A percentile compares a stretch with the other conserved stretches of the same genome.
These are phyloP conservation scores for Lagria hirta DNA, from an alignment of 2,888 invertebrate species.

Conservation along the genomic window DNA sequence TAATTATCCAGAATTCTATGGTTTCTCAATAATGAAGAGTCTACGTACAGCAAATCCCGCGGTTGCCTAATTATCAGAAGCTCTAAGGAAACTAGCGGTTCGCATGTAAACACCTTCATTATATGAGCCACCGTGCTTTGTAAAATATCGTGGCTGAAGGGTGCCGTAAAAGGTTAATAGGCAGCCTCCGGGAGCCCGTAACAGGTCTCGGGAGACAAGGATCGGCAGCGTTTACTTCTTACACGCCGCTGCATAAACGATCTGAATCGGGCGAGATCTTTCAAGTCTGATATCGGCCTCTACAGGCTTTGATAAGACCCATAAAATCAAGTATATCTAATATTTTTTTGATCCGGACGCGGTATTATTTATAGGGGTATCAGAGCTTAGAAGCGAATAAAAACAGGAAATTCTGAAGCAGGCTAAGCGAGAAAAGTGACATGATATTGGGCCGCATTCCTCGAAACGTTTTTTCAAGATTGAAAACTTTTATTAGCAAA, in stretches of 20 bases:
- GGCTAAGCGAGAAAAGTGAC: too few species aligned
- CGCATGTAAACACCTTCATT: constrained; percentile 53
- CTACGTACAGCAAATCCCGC: constrained; percentile 39
- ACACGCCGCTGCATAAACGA: constrained; percentile 36
- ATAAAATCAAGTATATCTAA: too few species aligned
- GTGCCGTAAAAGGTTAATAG: constrained; percentile 47
- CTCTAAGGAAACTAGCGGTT: constrained; percentile 41
- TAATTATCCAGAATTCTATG: too few species aligned
- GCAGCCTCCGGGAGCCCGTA: constrained; percentile 43
- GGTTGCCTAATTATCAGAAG: constrained; percentile 47
- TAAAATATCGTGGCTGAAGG: constrained; percentile 44
- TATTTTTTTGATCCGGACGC: too few species aligned
- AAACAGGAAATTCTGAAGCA: too few species aligned
- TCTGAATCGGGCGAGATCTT: constrained; percentile 30
- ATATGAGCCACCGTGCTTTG: constrained; percentile 42
- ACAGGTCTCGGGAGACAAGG: constrained; percentile 42
- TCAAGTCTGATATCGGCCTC: too few species aligned
- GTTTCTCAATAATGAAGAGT: constrained; percentile 36
- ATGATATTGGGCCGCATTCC: too few species aligned
- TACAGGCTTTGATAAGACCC: neutral
- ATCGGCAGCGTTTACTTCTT: constrained; percentile 37
- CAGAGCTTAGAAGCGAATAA: too few species aligned
- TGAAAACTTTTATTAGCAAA: too few species aligned
- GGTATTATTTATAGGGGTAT: too few species aligned
- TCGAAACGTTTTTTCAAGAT: too few species aligned